These are phyloP conservation scores for Drosophila sucinea DNA, from an alignment of 1,140 invertebrate species.

Conservation along the genomic window DNA sequence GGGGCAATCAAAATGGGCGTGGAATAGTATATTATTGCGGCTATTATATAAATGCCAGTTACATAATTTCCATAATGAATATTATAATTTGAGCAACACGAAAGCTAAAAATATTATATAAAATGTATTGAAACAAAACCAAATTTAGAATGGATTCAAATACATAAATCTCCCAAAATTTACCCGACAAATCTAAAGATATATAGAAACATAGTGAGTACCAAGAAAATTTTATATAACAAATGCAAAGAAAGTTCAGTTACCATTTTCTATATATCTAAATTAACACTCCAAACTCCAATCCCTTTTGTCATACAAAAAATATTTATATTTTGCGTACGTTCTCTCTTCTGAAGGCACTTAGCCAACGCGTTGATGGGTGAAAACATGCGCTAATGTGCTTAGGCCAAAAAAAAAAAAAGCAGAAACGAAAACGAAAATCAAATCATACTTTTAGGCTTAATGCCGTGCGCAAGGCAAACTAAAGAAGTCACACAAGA, in stretches of 20 bases:
- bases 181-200: too few relatives aligned
- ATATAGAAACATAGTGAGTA: too few relatives aligned
- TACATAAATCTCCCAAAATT: too few relatives aligned
- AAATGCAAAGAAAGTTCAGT: too few relatives aligned
- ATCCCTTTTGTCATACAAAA: conserved; percentile 2
- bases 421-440: conserved; percentile 48
- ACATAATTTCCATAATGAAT: background rate
- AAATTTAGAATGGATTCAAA: too few relatives aligned
- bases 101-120: background rate
- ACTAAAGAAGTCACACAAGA: conserved; percentile 48
- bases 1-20: background rate
- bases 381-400: conserved; percentile 71
- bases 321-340: conserved; percentile 27
- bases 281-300: conserved; percentile 1
- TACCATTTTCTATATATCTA: background rate
- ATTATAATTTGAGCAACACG: background rate
- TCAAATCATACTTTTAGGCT: conserved; percentile 73
- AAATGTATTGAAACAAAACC: background rate
- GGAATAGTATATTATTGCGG: background rate
- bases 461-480: conserved; percentile 30
- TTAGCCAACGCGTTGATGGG: conserved; percentile 71
- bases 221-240: too few relatives aligned
- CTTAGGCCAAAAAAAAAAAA: conserved; percentile 40
- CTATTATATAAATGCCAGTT: background rate
- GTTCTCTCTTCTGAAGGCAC: conserved; percentile 31